Conservation (phyloP, 2,888 invertebrate species). For the Phyllotreta cruciferae region DNA sequence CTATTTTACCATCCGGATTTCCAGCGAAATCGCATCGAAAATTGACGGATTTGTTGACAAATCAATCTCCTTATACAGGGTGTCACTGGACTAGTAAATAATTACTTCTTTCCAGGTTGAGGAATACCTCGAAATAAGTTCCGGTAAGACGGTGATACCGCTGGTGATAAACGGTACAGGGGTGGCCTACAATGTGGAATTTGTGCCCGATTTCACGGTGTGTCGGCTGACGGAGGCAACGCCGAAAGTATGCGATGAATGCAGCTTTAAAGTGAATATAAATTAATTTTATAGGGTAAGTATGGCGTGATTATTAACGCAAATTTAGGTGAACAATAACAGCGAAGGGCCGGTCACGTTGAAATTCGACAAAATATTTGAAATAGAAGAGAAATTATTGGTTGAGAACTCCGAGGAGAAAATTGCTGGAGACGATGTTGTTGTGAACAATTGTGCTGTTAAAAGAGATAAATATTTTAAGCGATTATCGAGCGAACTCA, state of each 20-base stretch:
- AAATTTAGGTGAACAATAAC: conserved; percentile 38
- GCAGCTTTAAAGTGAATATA: conserved; percentile 31
- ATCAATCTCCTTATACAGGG: too few relatives aligned
- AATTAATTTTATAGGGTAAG: not conserved
- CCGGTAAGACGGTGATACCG: conserved; percentile 40
- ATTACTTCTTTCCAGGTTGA: conserved; percentile 31
- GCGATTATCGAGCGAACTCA: too few relatives aligned
- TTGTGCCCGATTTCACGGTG: conserved; percentile 39
- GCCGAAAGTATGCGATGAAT: conserved; percentile 35
- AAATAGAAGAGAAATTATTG: conserved; percentile 35
- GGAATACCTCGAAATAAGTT: conserved; percentile 44
- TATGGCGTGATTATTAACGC: not conserved
- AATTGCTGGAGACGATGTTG: too few relatives aligned
- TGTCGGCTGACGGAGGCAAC: conserved; percentile 38
- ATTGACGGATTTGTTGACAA: too few relatives aligned
- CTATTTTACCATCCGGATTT: too few relatives aligned
- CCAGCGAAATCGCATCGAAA: too few relatives aligned
- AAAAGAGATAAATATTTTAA: too few relatives aligned
- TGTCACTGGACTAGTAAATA: too few relatives aligned
- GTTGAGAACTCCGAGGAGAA: too few relatives aligned
- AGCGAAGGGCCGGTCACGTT: conserved; percentile 32
- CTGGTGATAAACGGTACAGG: conserved; percentile 43
- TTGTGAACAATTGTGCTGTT: too few relatives aligned
- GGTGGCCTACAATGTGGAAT: conserved; percentile 31
- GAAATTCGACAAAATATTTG: conserved; percentile 42